Percentiles rank a stretch among this genome's conserved stretches.
These are phyloP conservation scores for Athripsodes cinereus DNA, from an alignment of 2,888 invertebrate genomes.

Conservation along the genomic window DNA sequence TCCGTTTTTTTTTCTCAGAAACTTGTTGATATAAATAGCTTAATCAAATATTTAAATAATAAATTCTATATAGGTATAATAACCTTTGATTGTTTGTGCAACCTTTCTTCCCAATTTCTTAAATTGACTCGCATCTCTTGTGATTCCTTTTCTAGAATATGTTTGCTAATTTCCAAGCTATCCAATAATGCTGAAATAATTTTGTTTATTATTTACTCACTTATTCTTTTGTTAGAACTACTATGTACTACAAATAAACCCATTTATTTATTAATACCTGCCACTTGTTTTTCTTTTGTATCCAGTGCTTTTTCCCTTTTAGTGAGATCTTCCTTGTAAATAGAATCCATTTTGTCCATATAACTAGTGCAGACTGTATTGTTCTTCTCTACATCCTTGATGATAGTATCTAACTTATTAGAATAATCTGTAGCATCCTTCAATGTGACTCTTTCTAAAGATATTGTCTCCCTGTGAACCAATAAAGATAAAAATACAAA, in stretches of 20 bases:
- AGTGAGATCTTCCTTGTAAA: constrained; percentile 41
- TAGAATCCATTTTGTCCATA: constrained; percentile 43
- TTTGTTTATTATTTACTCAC: not conserved
- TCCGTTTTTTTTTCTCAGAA: too few species aligned
- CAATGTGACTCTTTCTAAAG: constrained; percentile 46
- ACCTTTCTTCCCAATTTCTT: constrained; percentile 49
- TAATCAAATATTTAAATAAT: not conserved
- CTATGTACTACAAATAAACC: not conserved
- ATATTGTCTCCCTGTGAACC: constrained; percentile 43
- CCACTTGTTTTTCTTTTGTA: constrained; percentile 50
- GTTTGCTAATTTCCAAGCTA: constrained; percentile 50
- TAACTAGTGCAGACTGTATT: constrained; percentile 43
- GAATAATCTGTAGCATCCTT: constrained; percentile 48
- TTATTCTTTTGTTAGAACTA: not conserved
- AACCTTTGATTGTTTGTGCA: constrained; percentile 51
- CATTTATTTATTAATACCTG: constrained; percentile 27
- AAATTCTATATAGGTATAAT: not conserved
- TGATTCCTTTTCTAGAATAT: constrained; percentile 51
- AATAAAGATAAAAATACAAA: too few species aligned
- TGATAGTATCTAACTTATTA: constrained; percentile 43
- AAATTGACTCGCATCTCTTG: constrained; percentile 48
- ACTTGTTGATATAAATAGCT: not conserved
- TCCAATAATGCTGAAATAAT: constrained; percentile 47
- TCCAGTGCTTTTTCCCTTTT: constrained; percentile 47
- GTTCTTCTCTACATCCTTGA: constrained; percentile 45